A percentile compares a stretch with the other conserved stretches of the same genome.
Conservation (phyloP, 2,888 invertebrate species). For the Andrena trimmerana region DNA sequence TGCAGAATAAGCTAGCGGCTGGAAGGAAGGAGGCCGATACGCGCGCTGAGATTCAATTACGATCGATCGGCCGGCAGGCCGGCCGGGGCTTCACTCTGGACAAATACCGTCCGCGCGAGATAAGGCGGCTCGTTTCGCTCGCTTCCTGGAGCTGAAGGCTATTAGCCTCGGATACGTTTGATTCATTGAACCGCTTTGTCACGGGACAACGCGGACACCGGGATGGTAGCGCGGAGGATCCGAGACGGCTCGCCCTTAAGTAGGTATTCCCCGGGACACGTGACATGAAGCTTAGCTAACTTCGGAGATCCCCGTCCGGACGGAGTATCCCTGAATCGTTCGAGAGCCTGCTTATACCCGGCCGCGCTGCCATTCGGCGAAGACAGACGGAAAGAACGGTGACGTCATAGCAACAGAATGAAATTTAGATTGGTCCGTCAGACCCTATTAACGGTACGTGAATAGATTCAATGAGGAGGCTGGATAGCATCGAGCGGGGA, state of each 20-base stretch:
- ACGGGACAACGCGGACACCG: conserved; percentile 39
- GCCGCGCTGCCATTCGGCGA: conserved; percentile 31
- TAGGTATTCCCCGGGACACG: too few species aligned
- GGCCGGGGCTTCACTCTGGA: conserved; percentile 65
- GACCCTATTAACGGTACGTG: conserved; percentile 58
- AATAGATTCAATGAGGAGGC: conserved; percentile 64
- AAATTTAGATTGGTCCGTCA: conserved; percentile 62
- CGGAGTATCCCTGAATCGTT: too few species aligned
- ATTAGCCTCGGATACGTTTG: conserved; percentile 63
- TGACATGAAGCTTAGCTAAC: too few species aligned
- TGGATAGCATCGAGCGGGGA: conserved; percentile 62
- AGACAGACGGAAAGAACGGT: conserved; percentile 8
- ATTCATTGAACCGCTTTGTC: conserved; percentile 66
- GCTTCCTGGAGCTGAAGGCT: conserved; percentile 68
- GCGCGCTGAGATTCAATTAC: conserved; percentile 72
- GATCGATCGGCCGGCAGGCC: conserved; percentile 63
- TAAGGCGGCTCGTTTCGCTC: conserved; percentile 69
- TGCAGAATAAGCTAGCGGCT: conserved; percentile 35
- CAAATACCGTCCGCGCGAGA: conserved; percentile 72
- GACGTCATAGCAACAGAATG: conserved; percentile 40
- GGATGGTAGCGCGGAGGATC: neutral
- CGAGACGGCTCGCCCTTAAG: neutral
- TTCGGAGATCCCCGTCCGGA: too few species aligned
- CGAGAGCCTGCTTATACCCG: neutral
- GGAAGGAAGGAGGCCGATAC: conserved; percentile 51